phyloP scores from a whole-genome alignment of 2,888 invertebrate genomes.

The Ganaspis brasiliensis region DNA sequence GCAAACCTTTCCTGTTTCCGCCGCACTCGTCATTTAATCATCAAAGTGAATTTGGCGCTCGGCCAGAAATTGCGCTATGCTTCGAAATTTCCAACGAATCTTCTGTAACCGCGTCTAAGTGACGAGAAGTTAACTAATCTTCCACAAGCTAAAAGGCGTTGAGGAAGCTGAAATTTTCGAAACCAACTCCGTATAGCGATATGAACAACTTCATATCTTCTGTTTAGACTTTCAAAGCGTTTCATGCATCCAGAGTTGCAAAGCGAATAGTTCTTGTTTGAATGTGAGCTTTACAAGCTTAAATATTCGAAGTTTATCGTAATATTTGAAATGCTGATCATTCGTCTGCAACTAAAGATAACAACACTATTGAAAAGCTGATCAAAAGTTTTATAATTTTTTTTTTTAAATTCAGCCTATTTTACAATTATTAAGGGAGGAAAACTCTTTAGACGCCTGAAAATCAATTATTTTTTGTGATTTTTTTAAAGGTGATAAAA shows the following conservation, averaged over 20 bases:
- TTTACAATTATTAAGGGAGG: no score
- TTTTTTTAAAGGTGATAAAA: no score
- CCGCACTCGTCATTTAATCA: constrained; percentile 26
- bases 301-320: no score
- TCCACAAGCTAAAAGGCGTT: constrained; percentile 9
- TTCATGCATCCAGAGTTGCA: not conserved
- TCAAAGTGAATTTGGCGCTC: constrained; percentile 29
- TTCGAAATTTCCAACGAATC: constrained; percentile 14
- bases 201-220: not conserved
- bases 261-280: no score
- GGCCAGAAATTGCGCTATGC: constrained; percentile 12
- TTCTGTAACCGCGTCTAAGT: constrained; percentile 20
- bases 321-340: no score
- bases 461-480: no score
- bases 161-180: constrained; percentile 16
- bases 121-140: constrained; percentile 31
- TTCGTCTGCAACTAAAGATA: no score
- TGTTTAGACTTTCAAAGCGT: not conserved
- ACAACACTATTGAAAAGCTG: no score
- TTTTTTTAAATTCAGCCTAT: no score
- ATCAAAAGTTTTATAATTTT: no score
- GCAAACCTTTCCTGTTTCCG: not conserved
- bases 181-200: constrained; percentile 1
- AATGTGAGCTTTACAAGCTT: no score
- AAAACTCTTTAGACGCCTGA: no score